A percentile compares a stretch with the other conserved stretches of the same genome.
These are phyloP conservation scores for Clupea harengus DNA, from an alignment of 2,113 vertebrate genomes.

Conservation along the genomic window DNA sequence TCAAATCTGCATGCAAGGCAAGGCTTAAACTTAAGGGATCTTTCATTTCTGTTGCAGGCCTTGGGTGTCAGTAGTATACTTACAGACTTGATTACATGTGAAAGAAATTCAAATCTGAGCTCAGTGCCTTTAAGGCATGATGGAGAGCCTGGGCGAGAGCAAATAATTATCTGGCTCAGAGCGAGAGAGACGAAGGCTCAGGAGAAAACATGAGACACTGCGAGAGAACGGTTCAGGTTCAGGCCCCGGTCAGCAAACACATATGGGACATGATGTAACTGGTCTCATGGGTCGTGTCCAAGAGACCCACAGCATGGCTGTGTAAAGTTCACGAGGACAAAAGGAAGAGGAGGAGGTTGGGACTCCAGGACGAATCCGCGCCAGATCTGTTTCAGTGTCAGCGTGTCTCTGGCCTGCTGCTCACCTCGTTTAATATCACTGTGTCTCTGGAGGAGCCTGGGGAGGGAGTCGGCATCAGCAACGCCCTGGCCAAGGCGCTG, in stretches of 20 bases:
- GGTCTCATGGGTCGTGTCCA: not conserved
- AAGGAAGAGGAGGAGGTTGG: not conserved
- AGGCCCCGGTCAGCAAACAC: not conserved
- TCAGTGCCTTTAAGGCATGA: not conserved
- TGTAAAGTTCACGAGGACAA: not conserved
- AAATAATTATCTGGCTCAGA: not conserved
- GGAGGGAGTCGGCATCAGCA: slow-evolving; percentile 60
- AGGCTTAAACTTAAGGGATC: not conserved
- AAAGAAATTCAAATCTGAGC: slow-evolving; percentile 4
- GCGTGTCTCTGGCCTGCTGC: not conserved
- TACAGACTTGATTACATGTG: slow-evolving; percentile 2
- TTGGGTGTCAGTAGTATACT: not conserved
- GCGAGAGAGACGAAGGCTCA: not conserved
- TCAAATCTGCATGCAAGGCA: not conserved
- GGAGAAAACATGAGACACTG: not conserved
- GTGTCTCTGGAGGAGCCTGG: slow-evolving; percentile 71
- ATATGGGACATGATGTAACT: slow-evolving; percentile 5
- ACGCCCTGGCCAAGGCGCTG: slow-evolving; percentile 67
- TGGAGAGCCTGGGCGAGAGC: not conserved
- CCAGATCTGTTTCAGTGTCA: not conserved
- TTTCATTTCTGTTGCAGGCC: not conserved
- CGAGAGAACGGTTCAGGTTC: not conserved
- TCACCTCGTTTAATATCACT: slow-evolving; percentile 78
- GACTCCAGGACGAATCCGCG: not conserved
- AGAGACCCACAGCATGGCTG: not conserved